Evolutionary conservation across 1,140 invertebrate species (phyloP).

Genomic region (Lerema accius): DNA sequence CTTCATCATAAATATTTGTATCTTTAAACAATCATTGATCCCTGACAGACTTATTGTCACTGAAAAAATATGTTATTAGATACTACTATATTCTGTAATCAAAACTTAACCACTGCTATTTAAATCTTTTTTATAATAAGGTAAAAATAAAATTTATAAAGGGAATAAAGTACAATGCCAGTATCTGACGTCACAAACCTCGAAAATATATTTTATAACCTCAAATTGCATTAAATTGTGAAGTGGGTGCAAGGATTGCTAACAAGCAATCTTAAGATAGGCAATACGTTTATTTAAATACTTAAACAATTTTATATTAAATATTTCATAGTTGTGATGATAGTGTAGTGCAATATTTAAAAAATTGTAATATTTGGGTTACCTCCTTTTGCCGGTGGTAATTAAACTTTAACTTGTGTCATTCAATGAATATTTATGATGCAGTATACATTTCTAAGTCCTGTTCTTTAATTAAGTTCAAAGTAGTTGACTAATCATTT

Average conservation of each 20-base stretch:
- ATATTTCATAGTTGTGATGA: neutral
- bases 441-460: neutral
- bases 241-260: too few species aligned
- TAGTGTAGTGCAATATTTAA: neutral
- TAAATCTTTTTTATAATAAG: neutral
- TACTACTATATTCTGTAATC: neutral
- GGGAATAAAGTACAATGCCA: too few species aligned
- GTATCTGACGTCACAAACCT: neutral
- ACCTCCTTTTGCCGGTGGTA: neutral
- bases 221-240: too few species aligned
- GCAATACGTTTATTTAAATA: too few species aligned
- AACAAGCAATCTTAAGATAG: too few species aligned
- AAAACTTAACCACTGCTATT: slow-evolving; percentile 9
- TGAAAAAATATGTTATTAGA: neutral
- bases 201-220: too few species aligned
- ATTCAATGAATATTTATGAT: neutral
- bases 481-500: neutral
- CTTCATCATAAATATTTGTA: slow-evolving; percentile 9
- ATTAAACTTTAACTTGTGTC: neutral
- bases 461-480: neutral
- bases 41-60: slow-evolving; percentile 22
- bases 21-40: slow-evolving; percentile 11
- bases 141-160: too few species aligned
- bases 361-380: neutral
- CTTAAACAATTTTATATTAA: neutral